A percentile compares a stretch with the other conserved stretches of the same genome.
phyloP scores from a whole-genome alignment of 2,888 invertebrate species.

The Cerastis leucographa region DNA sequence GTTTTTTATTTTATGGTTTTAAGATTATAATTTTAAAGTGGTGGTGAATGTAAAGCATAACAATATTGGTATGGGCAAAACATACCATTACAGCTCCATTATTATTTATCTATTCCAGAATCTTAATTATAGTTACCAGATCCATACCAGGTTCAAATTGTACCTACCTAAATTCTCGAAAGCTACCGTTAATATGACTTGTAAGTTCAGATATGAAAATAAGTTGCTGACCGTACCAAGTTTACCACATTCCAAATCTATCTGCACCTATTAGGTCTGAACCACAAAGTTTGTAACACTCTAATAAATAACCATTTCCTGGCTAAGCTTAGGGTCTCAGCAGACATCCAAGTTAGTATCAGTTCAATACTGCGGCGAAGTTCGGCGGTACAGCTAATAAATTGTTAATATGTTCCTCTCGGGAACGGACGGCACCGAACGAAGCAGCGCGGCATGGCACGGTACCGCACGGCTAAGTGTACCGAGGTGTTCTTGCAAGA shows the following conservation, averaged over 20 bases:
- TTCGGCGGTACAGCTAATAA: slow-evolving; percentile 55
- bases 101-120: not conserved
- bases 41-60: not conserved
- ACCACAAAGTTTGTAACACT: slow-evolving; percentile 42
- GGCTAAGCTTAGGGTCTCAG: slow-evolving; percentile 33
- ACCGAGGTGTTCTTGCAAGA: slow-evolving; percentile 13
- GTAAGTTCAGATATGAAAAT: not conserved
- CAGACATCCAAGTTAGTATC: slow-evolving; percentile 53
- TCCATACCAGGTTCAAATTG: not conserved
- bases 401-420: slow-evolving; percentile 55
- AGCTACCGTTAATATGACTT: not conserved
- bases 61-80: not conserved
- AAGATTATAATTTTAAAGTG: not conserved
- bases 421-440: slow-evolving; percentile 24
- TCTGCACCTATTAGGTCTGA: slow-evolving; percentile 29
- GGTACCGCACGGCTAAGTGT: slow-evolving; percentile 22
- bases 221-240: not conserved
- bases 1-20: not conserved
- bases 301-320: slow-evolving; percentile 51
- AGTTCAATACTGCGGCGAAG: slow-evolving; percentile 56
- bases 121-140: not conserved
- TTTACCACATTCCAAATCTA: not conserved
- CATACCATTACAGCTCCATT: not conserved
- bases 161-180: not conserved
- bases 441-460: not conserved